Base-by-base conservation (phyloP, 2,888 invertebrate species). In the Caenorhabditis becei region DNA sequence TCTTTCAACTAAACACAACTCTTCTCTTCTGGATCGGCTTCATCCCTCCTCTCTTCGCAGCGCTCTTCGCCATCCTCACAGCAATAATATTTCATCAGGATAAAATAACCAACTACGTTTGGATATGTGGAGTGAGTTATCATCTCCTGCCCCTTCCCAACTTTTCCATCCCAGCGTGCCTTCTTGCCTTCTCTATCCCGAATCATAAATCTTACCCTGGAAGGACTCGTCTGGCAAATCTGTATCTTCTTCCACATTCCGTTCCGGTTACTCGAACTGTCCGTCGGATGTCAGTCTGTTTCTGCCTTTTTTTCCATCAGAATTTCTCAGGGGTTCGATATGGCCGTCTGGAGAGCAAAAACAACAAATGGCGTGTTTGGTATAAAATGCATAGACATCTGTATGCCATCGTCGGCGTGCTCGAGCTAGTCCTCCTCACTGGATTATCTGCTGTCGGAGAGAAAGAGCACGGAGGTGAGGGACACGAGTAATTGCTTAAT, bases 371-470 rank as follows among this genome's bases (percentile, higher is more conserved):
- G 56, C 86, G 86, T 1, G 61, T 84, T 14, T 72, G 89, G 72
- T 89, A 89, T 75, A 82, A 74, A 44, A 32, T 88, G 61, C 77
- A 84, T 79, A 82, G 83, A 51, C 85, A 88, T 66, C 67, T 83
- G n/a, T 89, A 89, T 67, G 63, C 79, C 28, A 65, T 89, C 32
- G 79, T 89, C 56, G 89, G 89, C n/a, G 59, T 75, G 23, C 63
- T 85, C 20, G 89, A 89, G 63, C 78, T 93, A 61, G 94, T 93
- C 61, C 94, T 94, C 92, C 71, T 89, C 83, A 82, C 87, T 41
- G 88, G 86, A 20, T 69, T 88, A 24, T 89, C 89, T n/a, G 87
- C 88, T 11, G 85, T 89, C 51, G 89, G 89, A 8, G 89, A 89
- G 66, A 84, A 89, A 51, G 89, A 89, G 70, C 84, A 84, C 56